phyloP scores from a whole-genome alignment of 2,113 vertebrate genomes.

The Heterochromis multidens region DNA sequence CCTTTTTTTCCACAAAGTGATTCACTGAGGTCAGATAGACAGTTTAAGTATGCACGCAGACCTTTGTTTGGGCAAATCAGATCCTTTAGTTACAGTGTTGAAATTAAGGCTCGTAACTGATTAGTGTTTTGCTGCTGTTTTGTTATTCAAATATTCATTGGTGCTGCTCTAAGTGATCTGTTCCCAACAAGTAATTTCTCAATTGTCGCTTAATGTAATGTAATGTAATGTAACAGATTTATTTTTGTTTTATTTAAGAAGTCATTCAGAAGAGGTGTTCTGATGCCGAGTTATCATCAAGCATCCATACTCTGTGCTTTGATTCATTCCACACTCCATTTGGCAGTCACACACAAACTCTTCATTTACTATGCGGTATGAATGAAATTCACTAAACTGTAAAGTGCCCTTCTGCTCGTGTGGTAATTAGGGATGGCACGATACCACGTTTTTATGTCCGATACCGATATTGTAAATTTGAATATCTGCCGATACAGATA shows the following conservation, averaged over 20 bases:
- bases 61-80: not conserved
- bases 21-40: not conserved
- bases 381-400: conserved; percentile 8
- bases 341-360: not conserved
- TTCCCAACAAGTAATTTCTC: not conserved
- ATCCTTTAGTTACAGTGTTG: not conserved
- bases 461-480: no score
- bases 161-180: not conserved
- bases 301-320: not conserved
- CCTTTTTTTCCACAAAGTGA: not conserved
- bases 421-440: no score
- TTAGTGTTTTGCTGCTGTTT: not conserved
- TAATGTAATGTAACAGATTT: not conserved
- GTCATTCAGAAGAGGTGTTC: not conserved
- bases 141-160: not conserved
- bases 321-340: not conserved
- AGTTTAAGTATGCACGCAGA: not conserved
- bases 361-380: not conserved
- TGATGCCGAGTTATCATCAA: not conserved
- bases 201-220: not conserved
- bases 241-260: not conserved
- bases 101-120: not conserved
- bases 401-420: not conserved
- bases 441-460: no score
- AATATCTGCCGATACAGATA: no score